Evolutionary conservation across 2,888 invertebrate species (phyloP), one percentile per base, ranked within the genome.

Genomic region (Dicycla oo): DNA sequence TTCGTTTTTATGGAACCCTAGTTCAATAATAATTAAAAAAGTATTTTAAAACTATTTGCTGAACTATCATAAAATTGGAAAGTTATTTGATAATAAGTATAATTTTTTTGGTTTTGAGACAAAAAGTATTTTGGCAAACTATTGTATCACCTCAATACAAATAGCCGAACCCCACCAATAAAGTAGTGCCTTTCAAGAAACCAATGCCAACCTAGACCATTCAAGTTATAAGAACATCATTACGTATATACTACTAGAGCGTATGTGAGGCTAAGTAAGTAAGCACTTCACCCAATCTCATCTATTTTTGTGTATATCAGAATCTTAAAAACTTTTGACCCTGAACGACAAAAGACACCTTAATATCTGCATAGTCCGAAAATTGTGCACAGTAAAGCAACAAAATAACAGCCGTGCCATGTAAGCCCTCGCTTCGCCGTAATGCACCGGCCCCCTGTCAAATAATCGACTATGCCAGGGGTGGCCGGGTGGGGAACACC

Each of bases 381-480:
- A 47, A 34, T 20, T 20, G 7, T 5, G 13, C 7, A 11, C n/a
- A 23, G 8, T 45, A 38, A 26, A n/a, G 38, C 47, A 53, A 26
- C 6, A n/a, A 60, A 78, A 61, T 65, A 62, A 47, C 6, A 61
- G 5, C 15, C 2, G 47, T 76, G 72, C 7, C 92, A 94, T 95
- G 93, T 94, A 88, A 92, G 18, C 93, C 88, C 8, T 20, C 68
- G 75, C 78, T 86, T 61, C 75, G 20, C 57, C 62, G 79, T 91
- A 93, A 94, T 94, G 93, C 95, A 95, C 95, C 93, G 94, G 93
- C 95, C 95, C 94, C 94, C 88, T 92, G 90, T 91, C 90, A 90
- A 89, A 91, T 91, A 91, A 92, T 91, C 91, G 89, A 89, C 88
- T 76, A 75, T 78, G 43, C 72, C 80, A 89, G 89, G 93, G 94